Evolutionary conservation across 2,888 invertebrate species (phyloP).

Genomic region (Leptodirus hochenwartii): DNA sequence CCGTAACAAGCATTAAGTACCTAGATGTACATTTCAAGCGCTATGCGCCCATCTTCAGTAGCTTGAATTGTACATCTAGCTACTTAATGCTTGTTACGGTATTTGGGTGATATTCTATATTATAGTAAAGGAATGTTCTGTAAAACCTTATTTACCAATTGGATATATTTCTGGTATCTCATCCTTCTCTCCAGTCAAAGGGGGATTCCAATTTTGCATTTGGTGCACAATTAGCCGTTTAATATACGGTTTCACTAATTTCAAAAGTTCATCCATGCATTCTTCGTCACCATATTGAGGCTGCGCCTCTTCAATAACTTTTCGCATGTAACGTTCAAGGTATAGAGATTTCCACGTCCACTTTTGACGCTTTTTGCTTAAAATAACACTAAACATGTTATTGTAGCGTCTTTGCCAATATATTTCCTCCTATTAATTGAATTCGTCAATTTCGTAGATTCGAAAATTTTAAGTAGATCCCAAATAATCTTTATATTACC

Average conservation of each 20-base stretch:
- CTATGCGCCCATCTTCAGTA: no score
- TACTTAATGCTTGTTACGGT: no score
- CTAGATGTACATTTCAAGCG: no score
- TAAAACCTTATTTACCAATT: no score
- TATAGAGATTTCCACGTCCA: constrained; percentile 27
- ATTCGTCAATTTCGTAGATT: not conserved
- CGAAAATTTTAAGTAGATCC: not conserved
- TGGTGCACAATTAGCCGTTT: constrained; percentile 32
- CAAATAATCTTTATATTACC: constrained; percentile 18
- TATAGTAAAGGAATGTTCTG: no score
- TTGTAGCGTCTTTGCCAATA: constrained; percentile 43
- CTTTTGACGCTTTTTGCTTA: constrained; percentile 15
- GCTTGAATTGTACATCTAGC: no score
- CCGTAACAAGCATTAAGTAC: no score
- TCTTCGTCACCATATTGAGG: constrained; percentile 25
- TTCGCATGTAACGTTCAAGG: constrained; percentile 23
- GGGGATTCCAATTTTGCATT: constrained; percentile 34
- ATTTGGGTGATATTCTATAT: no score
- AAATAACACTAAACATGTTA: constrained; percentile 19
- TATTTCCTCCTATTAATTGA: constrained; percentile 29
- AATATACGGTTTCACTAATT: constrained; percentile 30
- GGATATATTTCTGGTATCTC: constrained; percentile 25
- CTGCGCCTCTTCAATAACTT: constrained; percentile 23
- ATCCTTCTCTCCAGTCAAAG: constrained; percentile 24
- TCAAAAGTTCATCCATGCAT: constrained; percentile 20